A percentile compares a stretch with the other conserved stretches of the same genome.
Evolutionary conservation across 2,113 vertebrate species (phyloP).

Genomic region (Plecotus auritus): DNA sequence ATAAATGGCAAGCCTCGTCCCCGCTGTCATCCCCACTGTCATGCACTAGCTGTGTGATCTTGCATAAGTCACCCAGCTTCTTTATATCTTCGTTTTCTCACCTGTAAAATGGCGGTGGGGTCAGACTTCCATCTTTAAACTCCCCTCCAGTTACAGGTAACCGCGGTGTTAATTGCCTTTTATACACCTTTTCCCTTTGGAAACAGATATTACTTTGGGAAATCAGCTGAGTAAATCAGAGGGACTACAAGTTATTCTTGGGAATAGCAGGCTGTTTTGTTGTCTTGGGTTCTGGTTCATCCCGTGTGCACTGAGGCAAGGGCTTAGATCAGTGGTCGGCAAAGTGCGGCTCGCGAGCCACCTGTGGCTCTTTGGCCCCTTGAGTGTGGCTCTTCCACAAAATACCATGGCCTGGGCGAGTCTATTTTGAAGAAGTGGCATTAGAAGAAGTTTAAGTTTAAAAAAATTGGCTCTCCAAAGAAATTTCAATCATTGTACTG

Average conservation of each 20-base stretch:
- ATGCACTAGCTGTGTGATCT: neutral
- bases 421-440: too few species aligned
- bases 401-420: too few species aligned
- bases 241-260: neutral
- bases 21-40: neutral
- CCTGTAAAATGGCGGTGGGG: neutral
- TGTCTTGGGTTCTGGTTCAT: neutral
- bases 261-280: neutral
- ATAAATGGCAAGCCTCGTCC: neutral
- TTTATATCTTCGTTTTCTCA: neutral
- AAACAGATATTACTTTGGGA: neutral
- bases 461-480: too few species aligned
- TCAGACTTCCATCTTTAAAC: neutral
- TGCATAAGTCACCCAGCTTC: neutral
- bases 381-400: too few species aligned
- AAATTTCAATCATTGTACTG: too few species aligned
- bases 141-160: neutral
- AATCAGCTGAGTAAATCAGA: neutral
- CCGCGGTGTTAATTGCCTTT: neutral
- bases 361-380: too few species aligned
- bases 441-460: too few species aligned
- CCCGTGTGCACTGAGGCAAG: neutral
- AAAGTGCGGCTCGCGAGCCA: too few species aligned
- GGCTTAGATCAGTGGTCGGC: too few species aligned
- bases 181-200: neutral